A percentile compares a stretch with the other conserved stretches of the same genome.
Evolutionary conservation across 2,888 invertebrate species (phyloP).

Genomic region (Plemyria rubiginata): DNA sequence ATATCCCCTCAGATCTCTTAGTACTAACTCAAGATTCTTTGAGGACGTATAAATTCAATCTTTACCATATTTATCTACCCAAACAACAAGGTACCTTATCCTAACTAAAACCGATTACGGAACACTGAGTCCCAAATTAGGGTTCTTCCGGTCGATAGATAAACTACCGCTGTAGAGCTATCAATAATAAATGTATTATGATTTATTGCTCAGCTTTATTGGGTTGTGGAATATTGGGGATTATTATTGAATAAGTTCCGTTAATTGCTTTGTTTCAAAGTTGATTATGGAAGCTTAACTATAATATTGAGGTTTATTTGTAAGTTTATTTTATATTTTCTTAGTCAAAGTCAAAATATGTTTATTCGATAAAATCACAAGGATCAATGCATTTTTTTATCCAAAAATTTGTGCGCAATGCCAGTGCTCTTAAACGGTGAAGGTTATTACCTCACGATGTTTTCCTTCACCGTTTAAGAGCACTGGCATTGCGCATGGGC

Average conservation of each 20-base stretch:
- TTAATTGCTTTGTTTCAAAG: conserved; percentile 9
- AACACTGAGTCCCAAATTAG: conserved; percentile 38
- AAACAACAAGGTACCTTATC: background rate
- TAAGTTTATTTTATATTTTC: too few relatives aligned
- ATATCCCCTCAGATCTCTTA: too few relatives aligned
- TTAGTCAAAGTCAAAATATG: too few relatives aligned
- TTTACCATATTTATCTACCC: background rate
- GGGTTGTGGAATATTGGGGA: conserved; percentile 20
- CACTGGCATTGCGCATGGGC: too few relatives aligned
- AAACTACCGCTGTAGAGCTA: conserved; percentile 35
- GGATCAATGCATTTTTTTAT: too few relatives aligned
- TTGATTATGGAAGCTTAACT: conserved; percentile 6
- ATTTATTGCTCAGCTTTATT: conserved; percentile 32
- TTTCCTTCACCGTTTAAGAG: too few relatives aligned
- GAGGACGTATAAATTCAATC: too few relatives aligned
- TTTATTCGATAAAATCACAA: too few relatives aligned
- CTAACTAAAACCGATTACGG: conserved; percentile 40
- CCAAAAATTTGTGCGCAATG: too few relatives aligned
- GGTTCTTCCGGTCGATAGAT: conserved; percentile 42
- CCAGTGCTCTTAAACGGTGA: too few relatives aligned
- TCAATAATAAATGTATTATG: conserved; percentile 41
- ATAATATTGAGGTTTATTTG: background rate
- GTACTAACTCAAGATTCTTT: too few relatives aligned
- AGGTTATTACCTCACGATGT: too few relatives aligned
- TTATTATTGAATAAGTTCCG: conserved; percentile 8